Conservation (phyloP, 2,797 vertebrate species). For the Acanthornis magna region DNA sequence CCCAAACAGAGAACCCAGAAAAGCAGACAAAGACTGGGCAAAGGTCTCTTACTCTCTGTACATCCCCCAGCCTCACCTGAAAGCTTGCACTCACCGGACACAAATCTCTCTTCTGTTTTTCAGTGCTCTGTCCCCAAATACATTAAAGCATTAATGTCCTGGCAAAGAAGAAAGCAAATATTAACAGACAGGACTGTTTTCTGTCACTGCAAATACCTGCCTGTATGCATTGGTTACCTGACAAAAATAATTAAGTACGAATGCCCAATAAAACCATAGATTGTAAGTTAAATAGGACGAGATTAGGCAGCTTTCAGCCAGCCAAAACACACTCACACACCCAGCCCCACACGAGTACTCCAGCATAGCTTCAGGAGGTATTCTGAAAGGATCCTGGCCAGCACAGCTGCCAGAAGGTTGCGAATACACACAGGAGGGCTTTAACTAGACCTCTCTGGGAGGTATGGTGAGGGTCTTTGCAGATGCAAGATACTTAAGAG, state of each 20-base stretch:
- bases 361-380: background rate
- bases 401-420: background rate
- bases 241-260: background rate
- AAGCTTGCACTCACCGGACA: constrained; percentile 33
- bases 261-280: background rate
- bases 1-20: background rate
- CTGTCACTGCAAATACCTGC: background rate
- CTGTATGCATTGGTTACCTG: background rate
- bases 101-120: constrained; percentile 14
- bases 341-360: background rate
- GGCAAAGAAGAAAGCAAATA: constrained; percentile 29
- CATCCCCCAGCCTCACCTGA: background rate
- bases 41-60: background rate
- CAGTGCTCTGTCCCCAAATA: constrained; percentile 8
- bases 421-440: background rate
- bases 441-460: background rate
- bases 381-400: background rate
- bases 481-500: background rate
- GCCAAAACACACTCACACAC: background rate
- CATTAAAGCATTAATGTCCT: constrained; percentile 46
- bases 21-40: background rate
- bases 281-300: background rate
- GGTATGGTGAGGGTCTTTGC: background rate
- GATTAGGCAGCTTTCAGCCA: background rate
- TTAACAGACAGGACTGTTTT: background rate